Evolutionary conservation across 2,113 vertebrate genomes (phyloP).

Genomic region (Crotophaga sulcirostris): DNA sequence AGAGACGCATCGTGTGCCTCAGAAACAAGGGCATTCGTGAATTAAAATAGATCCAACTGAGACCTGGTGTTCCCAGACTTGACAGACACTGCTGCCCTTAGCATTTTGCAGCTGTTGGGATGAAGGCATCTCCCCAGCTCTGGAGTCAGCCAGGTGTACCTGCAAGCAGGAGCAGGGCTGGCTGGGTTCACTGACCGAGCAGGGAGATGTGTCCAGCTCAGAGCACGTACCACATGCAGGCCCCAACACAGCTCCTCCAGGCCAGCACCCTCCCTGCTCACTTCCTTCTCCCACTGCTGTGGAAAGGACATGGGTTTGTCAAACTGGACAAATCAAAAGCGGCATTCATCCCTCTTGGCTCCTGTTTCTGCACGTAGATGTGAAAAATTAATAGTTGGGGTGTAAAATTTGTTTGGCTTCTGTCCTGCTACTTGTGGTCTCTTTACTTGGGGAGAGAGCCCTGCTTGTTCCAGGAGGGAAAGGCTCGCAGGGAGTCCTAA

Average conservation of each 20-base stretch:
- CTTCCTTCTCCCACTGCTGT: neutral
- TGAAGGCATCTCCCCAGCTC: fast-evolving
- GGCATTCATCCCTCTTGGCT: neutral
- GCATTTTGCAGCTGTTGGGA: neutral
- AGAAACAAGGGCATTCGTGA: neutral
- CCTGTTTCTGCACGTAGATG: neutral
- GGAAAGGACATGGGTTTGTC: fast-evolving
- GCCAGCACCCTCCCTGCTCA: fast-evolving
- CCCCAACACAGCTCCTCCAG: neutral
- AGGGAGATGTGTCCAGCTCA: neutral
- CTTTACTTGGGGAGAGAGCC: neutral
- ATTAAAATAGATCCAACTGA: neutral
- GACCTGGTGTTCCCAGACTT: neutral
- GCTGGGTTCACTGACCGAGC: neutral
- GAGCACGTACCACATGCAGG: neutral
- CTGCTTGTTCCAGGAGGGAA: neutral
- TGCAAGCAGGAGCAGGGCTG: neutral
- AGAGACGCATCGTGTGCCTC: neutral
- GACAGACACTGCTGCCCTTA: neutral
- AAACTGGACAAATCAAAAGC: neutral
- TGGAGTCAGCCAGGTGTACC: neutral
- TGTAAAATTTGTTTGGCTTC: neutral
- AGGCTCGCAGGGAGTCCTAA: neutral
- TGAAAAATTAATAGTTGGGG: neutral
- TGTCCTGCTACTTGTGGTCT: neutral